Base-by-base conservation (phyloP, 2,113 vertebrate species). In the Ibidorhyncha struthersii region DNA sequence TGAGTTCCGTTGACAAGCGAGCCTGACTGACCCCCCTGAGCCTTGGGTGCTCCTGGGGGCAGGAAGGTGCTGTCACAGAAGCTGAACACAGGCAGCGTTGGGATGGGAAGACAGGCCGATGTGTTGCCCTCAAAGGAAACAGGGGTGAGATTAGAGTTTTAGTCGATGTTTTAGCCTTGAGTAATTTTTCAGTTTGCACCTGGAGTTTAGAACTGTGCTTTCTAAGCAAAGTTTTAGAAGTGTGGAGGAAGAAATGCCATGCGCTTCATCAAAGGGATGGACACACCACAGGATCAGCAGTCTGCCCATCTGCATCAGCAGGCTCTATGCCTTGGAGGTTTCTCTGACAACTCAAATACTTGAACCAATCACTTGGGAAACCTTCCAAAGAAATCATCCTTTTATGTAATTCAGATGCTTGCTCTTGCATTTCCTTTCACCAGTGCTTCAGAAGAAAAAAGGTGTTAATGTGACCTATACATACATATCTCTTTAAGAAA, bases 21-120 rank as follows among this genome's bases (percentile, higher is more conserved):
- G 9, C 17, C 15, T 0, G 0, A 11, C 36, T 55, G 72, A 6
- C 8, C 13, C 9, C 11, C 16, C 17, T 59, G 11, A 32, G 40
- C 17, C 61, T 4, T 4, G 6, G 26, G 5, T 30, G 1, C 29
- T 76, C 40, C 45, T 20, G 7, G 43, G 34, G 12, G 7, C 52
- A 52, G 55, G 32, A 56, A 14, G 12, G 2, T 38, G n/a, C 5
- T 41, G 5, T 56, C 9, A 1, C 3, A 7, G 20, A 22, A 50
- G 11, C 10, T 52, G 43, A 32, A 9, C 29, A 56, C 8, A 2
- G 4, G 25, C 20, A 26, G 71, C 7, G 6, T 6, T 67, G 22
- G 14, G 22, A 43, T 32, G 49, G 41, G 13, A 66, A 45, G 30
- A 6, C 0, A 2, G 8, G 23, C 20, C 52, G 40, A 12, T 36